These are phyloP conservation scores for Hafferia zeledoni DNA, from an alignment of 2,797 vertebrate species.

Conservation along the genomic window DNA sequence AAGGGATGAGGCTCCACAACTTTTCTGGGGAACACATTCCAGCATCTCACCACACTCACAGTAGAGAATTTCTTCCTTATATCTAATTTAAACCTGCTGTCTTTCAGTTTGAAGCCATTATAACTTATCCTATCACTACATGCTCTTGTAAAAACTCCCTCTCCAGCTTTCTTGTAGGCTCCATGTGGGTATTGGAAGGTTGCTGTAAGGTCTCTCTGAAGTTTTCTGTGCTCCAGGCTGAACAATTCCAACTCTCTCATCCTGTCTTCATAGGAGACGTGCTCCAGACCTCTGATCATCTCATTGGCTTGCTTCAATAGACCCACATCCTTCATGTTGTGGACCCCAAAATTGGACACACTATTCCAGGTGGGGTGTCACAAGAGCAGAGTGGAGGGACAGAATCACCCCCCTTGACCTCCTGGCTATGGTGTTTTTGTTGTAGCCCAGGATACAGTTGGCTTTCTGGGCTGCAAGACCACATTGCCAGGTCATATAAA, in stretches of 20 bases:
- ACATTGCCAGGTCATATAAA: neutral
- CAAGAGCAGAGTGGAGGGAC: neutral
- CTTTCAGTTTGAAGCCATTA: neutral
- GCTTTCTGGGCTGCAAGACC: neutral
- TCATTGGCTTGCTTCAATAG: neutral
- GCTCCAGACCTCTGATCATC: neutral
- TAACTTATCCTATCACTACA: no score
- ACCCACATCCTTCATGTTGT: neutral
- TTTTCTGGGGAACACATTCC: neutral
- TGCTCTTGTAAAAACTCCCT: neutral
- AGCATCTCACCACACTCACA: neutral
- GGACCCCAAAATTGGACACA: neutral
- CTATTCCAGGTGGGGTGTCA: neutral
- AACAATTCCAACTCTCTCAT: neutral
- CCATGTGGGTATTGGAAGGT: neutral
- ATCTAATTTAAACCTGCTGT: neutral
- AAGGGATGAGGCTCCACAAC: neutral
- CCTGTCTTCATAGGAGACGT: neutral
- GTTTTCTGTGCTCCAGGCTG: neutral
- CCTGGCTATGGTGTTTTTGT: neutral
- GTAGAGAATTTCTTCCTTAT: neutral
- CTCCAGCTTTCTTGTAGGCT: neutral
- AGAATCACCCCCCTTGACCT: neutral
- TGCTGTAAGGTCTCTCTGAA: neutral
- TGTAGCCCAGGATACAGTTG: neutral